phyloP scores from a whole-genome alignment of 2,113 vertebrate genomes.

The Fulica atra region DNA sequence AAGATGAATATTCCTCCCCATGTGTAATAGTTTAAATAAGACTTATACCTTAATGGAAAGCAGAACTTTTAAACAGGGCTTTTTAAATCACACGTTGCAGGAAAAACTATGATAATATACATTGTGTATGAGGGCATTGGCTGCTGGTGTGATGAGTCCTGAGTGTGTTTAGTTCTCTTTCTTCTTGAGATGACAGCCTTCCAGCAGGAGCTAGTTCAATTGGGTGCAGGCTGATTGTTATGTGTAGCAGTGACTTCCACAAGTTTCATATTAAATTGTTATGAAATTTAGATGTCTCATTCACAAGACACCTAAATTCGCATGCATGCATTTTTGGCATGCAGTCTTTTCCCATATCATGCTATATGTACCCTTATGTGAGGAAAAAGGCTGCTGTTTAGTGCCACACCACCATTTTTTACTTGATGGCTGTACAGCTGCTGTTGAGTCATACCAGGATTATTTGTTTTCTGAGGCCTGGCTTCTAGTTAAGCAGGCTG shows the following conservation, averaged over 20 bases:
- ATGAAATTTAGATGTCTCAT: neutral
- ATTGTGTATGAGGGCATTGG: neutral
- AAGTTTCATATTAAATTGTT: neutral
- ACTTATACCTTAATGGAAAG: neutral
- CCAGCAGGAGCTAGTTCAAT: neutral
- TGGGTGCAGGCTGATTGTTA: neutral
- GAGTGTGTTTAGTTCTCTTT: neutral
- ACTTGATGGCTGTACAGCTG: neutral
- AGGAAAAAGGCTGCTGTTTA: neutral
- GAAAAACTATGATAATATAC: neutral
- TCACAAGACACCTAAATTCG: neutral
- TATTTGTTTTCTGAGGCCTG: neutral
- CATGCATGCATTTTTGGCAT: neutral
- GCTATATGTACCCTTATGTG: neutral
- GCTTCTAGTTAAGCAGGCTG: neutral
- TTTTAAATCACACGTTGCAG: fast-evolving
- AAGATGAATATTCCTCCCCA: neutral
- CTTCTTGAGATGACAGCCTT: neutral
- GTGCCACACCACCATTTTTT: neutral
- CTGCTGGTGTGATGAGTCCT: neutral
- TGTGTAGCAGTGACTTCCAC: neutral
- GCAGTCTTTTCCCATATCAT: neutral
- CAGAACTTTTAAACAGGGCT: neutral
- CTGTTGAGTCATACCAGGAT: neutral
- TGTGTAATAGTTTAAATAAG: neutral